A percentile compares a stretch with the other conserved stretches of the same genome.
These are phyloP conservation scores for Aquatica leii DNA, from an alignment of 2,888 invertebrate species.

Conservation along the genomic window DNA sequence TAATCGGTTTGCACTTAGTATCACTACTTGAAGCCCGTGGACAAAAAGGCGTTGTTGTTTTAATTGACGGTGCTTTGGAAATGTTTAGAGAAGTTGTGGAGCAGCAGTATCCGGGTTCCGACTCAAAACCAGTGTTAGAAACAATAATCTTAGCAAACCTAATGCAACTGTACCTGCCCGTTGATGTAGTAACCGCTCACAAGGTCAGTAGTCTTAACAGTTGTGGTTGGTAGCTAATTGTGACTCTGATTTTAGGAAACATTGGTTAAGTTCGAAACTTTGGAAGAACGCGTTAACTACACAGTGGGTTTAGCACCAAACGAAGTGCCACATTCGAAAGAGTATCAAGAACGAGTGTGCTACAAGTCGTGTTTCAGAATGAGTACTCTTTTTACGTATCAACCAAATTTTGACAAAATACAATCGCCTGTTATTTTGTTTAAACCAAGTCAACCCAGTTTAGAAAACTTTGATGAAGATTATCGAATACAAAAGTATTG, in stretches of 20 bases:
- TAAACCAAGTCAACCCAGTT: constrained; percentile 68
- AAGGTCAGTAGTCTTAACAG: background rate
- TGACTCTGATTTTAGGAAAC: constrained; percentile 54
- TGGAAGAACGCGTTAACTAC: constrained; percentile 66
- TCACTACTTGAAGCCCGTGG: constrained; percentile 74
- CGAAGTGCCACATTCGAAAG: constrained; percentile 55
- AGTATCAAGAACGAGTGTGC: constrained; percentile 59
- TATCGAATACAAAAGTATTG: constrained; percentile 71
- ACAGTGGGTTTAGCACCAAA: constrained; percentile 60
- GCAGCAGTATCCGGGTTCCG: constrained; percentile 59
- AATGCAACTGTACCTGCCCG: background rate
- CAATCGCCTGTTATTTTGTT: constrained; percentile 69
- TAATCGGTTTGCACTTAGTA: constrained; percentile 80
- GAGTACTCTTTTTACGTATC: constrained; percentile 63
- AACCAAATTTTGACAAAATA: constrained; percentile 57
- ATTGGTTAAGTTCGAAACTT: constrained; percentile 64
- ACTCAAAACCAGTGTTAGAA: constrained; percentile 63
- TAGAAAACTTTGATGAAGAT: constrained; percentile 67
- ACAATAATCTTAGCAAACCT: constrained; percentile 59
- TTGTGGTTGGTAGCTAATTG: constrained; percentile 62
- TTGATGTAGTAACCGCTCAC: background rate
- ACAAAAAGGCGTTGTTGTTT: constrained; percentile 68
- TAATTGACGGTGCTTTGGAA: constrained; percentile 81
- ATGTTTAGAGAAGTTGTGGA: constrained; percentile 65
- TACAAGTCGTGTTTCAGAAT: constrained; percentile 65